phyloP scores from a whole-genome alignment of 2,888 invertebrate species.

The Liopterus haemorrhoidalis region DNA sequence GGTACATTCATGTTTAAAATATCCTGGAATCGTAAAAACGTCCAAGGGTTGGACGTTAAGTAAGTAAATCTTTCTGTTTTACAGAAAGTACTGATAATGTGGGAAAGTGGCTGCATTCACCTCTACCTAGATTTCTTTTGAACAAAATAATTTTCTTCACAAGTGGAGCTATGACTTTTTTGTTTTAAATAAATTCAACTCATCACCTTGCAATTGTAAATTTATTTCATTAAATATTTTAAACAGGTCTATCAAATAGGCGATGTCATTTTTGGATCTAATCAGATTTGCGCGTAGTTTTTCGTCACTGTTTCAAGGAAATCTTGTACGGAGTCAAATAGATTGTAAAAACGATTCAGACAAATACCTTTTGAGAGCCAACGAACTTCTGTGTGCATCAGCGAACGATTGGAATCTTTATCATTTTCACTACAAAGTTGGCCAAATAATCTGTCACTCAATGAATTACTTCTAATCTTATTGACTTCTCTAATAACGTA shows the following conservation, averaged over 20 bases:
- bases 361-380: slow-evolving; percentile 24
- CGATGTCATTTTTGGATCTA: slow-evolving; percentile 36
- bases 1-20: slow-evolving; percentile 30
- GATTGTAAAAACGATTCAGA: slow-evolving; percentile 30
- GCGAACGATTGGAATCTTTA: slow-evolving; percentile 14
- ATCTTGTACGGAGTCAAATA: slow-evolving; percentile 36
- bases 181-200: slow-evolving; percentile 33
- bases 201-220: slow-evolving; percentile 34
- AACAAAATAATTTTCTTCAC: slow-evolving; percentile 23
- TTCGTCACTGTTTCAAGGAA: slow-evolving; percentile 36
- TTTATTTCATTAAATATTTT: slow-evolving; percentile 32
- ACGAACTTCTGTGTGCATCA: slow-evolving; percentile 16
- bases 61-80: slow-evolving; percentile 24
- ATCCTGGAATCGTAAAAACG: slow-evolving; percentile 31
- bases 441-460: slow-evolving; percentile 15
- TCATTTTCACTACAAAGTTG: slow-evolving; percentile 14
- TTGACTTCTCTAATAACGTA: slow-evolving; percentile 14
- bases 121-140: slow-evolving; percentile 35
- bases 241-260: slow-evolving; percentile 37
- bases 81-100: slow-evolving; percentile 19
- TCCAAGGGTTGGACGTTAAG: no score
- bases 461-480: slow-evolving; percentile 10
- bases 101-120: slow-evolving; percentile 28
- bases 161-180: slow-evolving; percentile 36
- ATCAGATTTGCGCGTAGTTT: slow-evolving; percentile 36